Evolutionary conservation across 2,888 invertebrate genomes (phyloP), one percentile per base, ranked within the genome.

Genomic region (Melanchra persicariae): DNA sequence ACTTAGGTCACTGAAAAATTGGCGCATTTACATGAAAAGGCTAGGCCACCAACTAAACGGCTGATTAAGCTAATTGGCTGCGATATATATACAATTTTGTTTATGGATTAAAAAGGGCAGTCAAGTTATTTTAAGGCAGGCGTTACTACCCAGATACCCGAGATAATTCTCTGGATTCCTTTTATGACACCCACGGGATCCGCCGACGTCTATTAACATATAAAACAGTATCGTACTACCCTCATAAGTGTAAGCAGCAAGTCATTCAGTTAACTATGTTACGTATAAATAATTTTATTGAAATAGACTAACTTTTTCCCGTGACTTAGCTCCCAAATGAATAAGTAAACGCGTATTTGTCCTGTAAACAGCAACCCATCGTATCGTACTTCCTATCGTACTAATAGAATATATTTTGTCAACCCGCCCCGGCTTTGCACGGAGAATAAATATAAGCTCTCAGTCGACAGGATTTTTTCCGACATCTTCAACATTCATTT

Each of bases 251-350:
- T 70, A 70, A 30, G 37, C 10, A 40, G 22, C 40, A 9, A 37
- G 12, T 40, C n/a, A 45, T 70, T 22, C 58, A n/a, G n/a, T 17
- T 37, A 47, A 45, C 34, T 47, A 19, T 19, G 8, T 45, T 8
- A 47, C 12, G 17, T 47, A 30, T 61, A 3, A 30, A 70, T 61
- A 70, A 45, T 70, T 55, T 67, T 34, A 69, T 51, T 15, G 1
- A 22, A 37, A 47, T 24, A 9, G 9, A 34, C 30, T 30, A 10
- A 5, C 1, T 30, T 30, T 54, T 54, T 19, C 19, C n/a, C 19
- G 54, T 54, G 30, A 54, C 30, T 26, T 52, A 1, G 19, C 9
- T 54, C 1, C 10, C 10, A 19, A 19, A 1, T 30, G 9, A 10
- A 8, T 30, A 10, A 54, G 9, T 54, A n/a, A 30, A 17, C 5